phyloP scores from a whole-genome alignment of 2,113 vertebrate genomes.

The Cheilinus undulatus region DNA sequence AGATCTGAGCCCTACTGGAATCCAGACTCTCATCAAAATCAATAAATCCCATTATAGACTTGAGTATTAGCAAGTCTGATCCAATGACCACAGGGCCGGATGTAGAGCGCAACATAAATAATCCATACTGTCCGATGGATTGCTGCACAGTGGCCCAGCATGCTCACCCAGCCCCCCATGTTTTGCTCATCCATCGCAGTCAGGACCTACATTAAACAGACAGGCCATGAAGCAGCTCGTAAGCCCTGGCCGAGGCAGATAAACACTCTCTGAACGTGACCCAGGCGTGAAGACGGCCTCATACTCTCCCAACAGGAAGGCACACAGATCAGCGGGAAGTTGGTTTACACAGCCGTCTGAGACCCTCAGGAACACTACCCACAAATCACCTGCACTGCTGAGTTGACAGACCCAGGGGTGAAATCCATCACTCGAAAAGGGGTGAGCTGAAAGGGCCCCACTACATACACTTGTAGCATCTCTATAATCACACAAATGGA shows the following conservation, averaged over 20 bases:
- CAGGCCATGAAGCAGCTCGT: slow-evolving; percentile 13
- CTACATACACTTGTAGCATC: slow-evolving; percentile 12
- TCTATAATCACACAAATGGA: not conserved
- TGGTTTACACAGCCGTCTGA: slow-evolving; percentile 29
- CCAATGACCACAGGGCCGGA: slow-evolving; percentile 6
- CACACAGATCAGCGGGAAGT: slow-evolving; percentile 6
- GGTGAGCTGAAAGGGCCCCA: not conserved
- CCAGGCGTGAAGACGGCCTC: not conserved
- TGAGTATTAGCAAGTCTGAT: slow-evolving; percentile 1
- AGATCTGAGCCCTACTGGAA: not conserved
- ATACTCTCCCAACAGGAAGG: slow-evolving; percentile 3
- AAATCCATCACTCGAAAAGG: not conserved
- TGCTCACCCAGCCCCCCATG: slow-evolving; percentile 42
- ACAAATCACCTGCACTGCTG: slow-evolving; percentile 6
- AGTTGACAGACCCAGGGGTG: not conserved
- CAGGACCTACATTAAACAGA: slow-evolving; percentile 39
- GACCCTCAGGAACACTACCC: slow-evolving; percentile 3
- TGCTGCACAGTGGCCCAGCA: slow-evolving; percentile 36
- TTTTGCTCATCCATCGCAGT: slow-evolving; percentile 7
- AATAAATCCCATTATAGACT: slow-evolving; percentile 17
- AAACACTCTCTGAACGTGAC: slow-evolving; percentile 19
- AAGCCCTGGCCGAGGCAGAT: slow-evolving; percentile 33
- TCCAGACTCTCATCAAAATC: slow-evolving; percentile 31
- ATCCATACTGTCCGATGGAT: slow-evolving; percentile 53
- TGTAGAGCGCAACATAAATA: slow-evolving; percentile 38